Percentiles rank a stretch among this genome's conserved stretches.
Conservation (phyloP, 1,140 invertebrate genomes). For the Lepidurus arcticus region DNA sequence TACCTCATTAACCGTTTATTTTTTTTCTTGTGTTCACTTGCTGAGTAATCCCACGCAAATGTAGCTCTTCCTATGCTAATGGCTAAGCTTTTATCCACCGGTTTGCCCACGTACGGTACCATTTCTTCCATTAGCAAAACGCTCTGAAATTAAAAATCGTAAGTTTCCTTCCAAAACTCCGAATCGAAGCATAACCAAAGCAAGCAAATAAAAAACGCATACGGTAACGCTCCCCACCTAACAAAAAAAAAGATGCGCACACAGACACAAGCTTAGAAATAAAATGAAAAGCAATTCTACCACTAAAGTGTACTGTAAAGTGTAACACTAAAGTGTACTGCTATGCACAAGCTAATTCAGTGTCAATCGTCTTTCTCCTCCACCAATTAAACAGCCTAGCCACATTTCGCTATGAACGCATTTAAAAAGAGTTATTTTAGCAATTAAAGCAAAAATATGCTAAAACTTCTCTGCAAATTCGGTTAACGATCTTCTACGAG, state of each 20-base stretch:
- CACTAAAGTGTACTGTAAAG: no score
- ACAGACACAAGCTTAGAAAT: background rate
- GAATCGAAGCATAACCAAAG: background rate
- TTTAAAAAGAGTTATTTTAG: no score
- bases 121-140: slow-evolving; percentile 49
- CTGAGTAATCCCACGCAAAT: slow-evolving; percentile 48
- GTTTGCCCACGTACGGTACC: slow-evolving; percentile 44
- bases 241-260: background rate
- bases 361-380: no score
- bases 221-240: background rate
- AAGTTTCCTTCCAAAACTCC: background rate
- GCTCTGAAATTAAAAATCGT: slow-evolving; percentile 39
- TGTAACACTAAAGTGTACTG: no score
- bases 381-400: no score
- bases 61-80: slow-evolving; percentile 51
- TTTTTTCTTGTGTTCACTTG: slow-evolving; percentile 37
- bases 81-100: slow-evolving; percentile 48
- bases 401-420: no score
- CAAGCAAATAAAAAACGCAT: background rate
- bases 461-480: background rate
- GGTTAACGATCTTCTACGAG: background rate
- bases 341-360: no score
- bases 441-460: background rate
- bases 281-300: background rate
- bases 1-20: slow-evolving; percentile 38